These are phyloP conservation scores for Cylindroiulus punctatus DNA, from an alignment of 2,888 invertebrate species.

Conservation along the genomic window DNA sequence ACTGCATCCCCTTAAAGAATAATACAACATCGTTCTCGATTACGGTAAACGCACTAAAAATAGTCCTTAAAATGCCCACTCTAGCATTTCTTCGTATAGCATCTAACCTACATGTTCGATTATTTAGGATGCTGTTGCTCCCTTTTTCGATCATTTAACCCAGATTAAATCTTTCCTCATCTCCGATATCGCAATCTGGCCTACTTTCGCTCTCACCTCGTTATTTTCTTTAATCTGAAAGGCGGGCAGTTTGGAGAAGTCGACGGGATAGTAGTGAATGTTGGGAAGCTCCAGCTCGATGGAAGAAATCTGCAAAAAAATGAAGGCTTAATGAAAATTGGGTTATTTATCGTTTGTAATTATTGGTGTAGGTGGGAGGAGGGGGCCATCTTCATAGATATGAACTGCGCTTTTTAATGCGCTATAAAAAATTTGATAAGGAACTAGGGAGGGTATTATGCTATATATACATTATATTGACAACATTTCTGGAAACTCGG, in stretches of 20 bases:
- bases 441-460: background rate
- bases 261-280: constrained; percentile 81
- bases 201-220: constrained; percentile 68
- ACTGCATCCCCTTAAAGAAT: too few relatives aligned
- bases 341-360: constrained; percentile 14
- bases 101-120: constrained; percentile 21
- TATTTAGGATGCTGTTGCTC: constrained; percentile 35
- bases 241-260: constrained; percentile 79
- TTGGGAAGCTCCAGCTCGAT: constrained; percentile 84
- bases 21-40: background rate
- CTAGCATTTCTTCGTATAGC: background rate
- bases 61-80: background rate
- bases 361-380: background rate
- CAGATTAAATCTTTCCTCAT: constrained; percentile 19
- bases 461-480: background rate
- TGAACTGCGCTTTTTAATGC: constrained; percentile 5
- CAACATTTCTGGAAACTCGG: constrained; percentile 4
- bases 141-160: constrained; percentile 19
- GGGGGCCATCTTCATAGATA: background rate
- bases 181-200: background rate
- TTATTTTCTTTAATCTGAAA: constrained; percentile 69
- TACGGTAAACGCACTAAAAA: background rate
- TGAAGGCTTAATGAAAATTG: background rate
- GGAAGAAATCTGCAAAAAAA: constrained; percentile 64
- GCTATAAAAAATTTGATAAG: constrained; percentile 3